Evolutionary conservation across 1,140 invertebrate genomes (phyloP).

Genomic region (Asobara japonica): DNA sequence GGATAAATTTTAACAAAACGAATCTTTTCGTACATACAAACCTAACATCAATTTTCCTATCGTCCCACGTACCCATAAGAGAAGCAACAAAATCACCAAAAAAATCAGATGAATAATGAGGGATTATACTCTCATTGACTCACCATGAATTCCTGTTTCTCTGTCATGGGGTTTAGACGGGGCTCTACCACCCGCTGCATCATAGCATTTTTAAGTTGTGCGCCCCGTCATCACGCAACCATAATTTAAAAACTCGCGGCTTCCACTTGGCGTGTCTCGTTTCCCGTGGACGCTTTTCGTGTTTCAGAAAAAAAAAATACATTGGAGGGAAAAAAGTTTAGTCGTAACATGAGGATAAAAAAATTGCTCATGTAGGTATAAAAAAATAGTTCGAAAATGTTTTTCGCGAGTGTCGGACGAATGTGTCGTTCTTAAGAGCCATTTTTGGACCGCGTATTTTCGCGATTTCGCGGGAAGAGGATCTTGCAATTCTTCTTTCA

Average conservation of each 20-base stretch:
- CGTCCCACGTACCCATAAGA: no score
- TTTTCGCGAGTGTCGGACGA: no score
- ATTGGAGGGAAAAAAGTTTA: neutral
- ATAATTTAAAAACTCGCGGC: slow-evolving; percentile 15
- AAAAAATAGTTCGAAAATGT: neutral
- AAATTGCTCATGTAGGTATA: no score
- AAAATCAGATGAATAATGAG: neutral
- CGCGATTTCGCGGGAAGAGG: no score
- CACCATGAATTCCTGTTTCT: neutral
- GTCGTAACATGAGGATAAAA: neutral
- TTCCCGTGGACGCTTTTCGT: slow-evolving; percentile 11
- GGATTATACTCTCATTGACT: neutral
- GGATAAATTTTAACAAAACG: no score
- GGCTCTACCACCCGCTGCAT: slow-evolving; percentile 7
- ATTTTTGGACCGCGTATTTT: no score
- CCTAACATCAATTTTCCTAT: no score
- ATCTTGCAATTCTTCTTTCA: no score
- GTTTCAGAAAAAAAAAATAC: slow-evolving; percentile 6
- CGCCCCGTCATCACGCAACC: slow-evolving; percentile 16
- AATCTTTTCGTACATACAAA: no score
- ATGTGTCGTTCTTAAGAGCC: no score
- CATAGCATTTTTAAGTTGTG: slow-evolving; percentile 5
- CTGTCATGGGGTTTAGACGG: slow-evolving; percentile 2
- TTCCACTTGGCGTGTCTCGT: slow-evolving; percentile 15
- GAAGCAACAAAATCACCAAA: neutral